Evolutionary conservation across 2,113 vertebrate species (phyloP).

Genomic region (Sinosuthora webbiana): DNA sequence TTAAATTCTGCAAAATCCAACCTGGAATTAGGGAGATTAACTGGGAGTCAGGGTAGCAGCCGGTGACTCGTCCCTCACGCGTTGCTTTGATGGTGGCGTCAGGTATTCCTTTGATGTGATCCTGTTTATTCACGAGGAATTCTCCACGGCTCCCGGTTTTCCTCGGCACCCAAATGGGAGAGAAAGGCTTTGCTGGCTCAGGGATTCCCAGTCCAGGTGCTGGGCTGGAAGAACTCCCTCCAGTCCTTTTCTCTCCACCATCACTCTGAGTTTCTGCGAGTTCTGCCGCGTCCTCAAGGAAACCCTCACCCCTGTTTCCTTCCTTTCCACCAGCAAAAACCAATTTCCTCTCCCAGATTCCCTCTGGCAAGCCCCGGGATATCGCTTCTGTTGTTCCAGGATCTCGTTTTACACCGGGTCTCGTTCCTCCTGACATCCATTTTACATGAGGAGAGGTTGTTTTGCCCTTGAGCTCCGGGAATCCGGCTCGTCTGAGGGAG

Average conservation of each 20-base stretch:
- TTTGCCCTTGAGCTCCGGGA: not conserved
- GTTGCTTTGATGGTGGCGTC: constrained; percentile 22
- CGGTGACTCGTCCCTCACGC: not conserved
- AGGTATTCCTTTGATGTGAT: constrained; percentile 40
- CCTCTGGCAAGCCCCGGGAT: not conserved
- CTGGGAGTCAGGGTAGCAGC: not conserved
- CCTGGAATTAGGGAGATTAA: not conserved
- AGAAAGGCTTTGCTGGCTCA: not conserved
- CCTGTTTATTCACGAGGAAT: not conserved
- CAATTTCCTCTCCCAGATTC: not conserved
- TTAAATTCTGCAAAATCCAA: not conserved
- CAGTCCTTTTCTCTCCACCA: not conserved
- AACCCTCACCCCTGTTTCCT: fast-evolving
- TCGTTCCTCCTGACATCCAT: not conserved
- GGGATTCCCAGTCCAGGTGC: not conserved
- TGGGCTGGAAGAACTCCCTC: not conserved
- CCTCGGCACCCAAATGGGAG: not conserved
- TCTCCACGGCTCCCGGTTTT: not conserved
- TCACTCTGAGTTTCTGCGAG: not conserved
- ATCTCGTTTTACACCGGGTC: not conserved
- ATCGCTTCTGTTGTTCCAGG: not conserved
- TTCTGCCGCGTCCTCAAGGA: not conserved
- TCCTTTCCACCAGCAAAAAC: not conserved
- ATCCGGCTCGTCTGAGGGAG: not conserved
- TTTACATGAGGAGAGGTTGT: not conserved